Evolutionary conservation across 2,113 vertebrate species (phyloP).

Genomic region (Cathartes aura): DNA sequence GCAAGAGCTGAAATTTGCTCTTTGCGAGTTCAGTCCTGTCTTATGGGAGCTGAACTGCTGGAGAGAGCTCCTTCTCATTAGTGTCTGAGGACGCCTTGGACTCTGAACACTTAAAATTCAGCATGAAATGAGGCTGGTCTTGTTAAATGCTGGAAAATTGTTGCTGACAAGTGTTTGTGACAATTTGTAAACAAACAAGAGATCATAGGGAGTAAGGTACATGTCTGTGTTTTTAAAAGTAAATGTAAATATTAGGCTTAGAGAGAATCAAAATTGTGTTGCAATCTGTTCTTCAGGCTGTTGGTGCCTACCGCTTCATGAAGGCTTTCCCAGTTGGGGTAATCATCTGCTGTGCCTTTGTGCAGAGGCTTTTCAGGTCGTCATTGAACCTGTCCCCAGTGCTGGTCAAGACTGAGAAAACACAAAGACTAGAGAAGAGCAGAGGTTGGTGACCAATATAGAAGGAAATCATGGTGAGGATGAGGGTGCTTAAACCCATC

Average conservation of each 20-base stretch:
- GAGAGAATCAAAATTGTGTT: not conserved
- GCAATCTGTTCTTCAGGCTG: not conserved
- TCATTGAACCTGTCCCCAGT: not conserved
- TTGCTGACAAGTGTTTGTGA: not conserved
- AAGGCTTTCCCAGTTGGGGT: not conserved
- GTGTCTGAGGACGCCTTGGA: not conserved
- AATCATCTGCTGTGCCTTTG: not conserved
- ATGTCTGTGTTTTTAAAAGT: not conserved
- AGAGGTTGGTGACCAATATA: fast-evolving
- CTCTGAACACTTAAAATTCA: not conserved
- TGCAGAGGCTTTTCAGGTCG: not conserved
- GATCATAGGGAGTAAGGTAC: not conserved
- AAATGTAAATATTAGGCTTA: not conserved
- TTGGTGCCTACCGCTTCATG: not conserved
- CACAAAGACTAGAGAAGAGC: not conserved
- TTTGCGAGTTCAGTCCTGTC: fast-evolving
- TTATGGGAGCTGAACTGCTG: not conserved
- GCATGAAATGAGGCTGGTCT: not conserved
- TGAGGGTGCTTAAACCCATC: not conserved
- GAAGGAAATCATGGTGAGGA: not conserved
- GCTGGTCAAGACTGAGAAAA: not conserved
- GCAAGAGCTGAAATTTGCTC: not conserved
- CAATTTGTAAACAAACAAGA: not conserved
- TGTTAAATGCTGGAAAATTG: not conserved
- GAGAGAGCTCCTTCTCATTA: not conserved